phyloP scores from a whole-genome alignment of 2,888 invertebrate genomes.

The Acheta domesticus region DNA sequence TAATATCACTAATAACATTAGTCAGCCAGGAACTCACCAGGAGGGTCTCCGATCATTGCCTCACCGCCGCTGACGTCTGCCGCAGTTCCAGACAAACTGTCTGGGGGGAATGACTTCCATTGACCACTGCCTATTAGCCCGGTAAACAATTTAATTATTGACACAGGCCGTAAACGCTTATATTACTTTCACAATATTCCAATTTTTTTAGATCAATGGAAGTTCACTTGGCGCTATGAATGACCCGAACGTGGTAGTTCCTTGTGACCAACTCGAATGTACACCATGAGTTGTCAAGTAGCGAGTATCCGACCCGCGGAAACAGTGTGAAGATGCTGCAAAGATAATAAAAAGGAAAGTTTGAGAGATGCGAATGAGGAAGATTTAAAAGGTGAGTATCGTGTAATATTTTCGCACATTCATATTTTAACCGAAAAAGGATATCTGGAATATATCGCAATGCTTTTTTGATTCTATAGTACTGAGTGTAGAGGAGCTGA shows the following conservation, averaged over 20 bases:
- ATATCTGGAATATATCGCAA: neutral
- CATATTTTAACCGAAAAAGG: neutral
- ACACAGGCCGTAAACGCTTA: too few relatives aligned
- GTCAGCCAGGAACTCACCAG: too few relatives aligned
- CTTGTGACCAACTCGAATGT: constrained; percentile 91
- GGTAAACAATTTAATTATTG: too few relatives aligned
- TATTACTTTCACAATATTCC: too few relatives aligned
- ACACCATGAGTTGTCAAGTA: constrained; percentile 81
- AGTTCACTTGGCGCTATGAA: constrained; percentile 68
- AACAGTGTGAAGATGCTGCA: constrained; percentile 72
- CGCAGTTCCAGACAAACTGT: too few relatives aligned
- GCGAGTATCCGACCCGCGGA: constrained; percentile 78
- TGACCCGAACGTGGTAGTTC: constrained; percentile 64
- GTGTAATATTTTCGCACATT: neutral
- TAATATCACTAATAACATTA: too few relatives aligned
- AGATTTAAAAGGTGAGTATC: constrained; percentile 62
- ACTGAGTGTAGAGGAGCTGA: constrained; percentile 47
- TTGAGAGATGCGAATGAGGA: constrained; percentile 67
- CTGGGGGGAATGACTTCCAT: too few relatives aligned
- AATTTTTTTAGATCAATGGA: constrained; percentile 55
- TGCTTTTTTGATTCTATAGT: constrained; percentile 31
- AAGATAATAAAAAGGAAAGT: constrained; percentile 66
- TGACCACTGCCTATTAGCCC: too few relatives aligned
- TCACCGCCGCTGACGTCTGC: too few relatives aligned
- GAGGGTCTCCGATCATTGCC: too few relatives aligned